Base-by-base conservation (phyloP, 2,888 invertebrate genomes). In the Andrena camellia region DNA sequence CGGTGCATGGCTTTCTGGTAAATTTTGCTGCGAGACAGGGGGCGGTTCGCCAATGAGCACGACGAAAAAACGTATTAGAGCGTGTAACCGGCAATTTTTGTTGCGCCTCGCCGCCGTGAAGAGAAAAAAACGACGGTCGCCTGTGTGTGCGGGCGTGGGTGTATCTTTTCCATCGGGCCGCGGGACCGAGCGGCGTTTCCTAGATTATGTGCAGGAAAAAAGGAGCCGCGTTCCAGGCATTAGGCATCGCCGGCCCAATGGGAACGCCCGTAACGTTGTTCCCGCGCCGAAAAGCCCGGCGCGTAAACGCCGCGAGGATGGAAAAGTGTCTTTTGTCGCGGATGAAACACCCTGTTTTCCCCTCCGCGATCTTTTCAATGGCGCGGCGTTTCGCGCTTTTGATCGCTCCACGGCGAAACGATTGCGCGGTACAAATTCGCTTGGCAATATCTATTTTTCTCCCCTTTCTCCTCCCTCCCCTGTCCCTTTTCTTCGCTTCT, bases 1-100 rank as follows among this genome's bases (percentile, higher is more conserved):
- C 87, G 85, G 76, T 83, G 86, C 86, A 86, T 81, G 86, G 86
- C 80, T 86, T 86, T 86, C 86, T 86, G 86, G 83, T 86, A 87
- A 87, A 87, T 87, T 87, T 87, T 83, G 85, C 85, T 77, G 85
- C 86, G 86, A 77, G 78, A 84, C 57, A 57, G 57, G 57, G 57
- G 57, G 78, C 33, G 86, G 86, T 78, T 78, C 86, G 80, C 86
- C 86, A 86, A 86, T 86, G 86, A 86, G 86, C 86, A 67, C 86
- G 87, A 73, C 82, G 81, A 86, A 82, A 86, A 86, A 86, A 81
- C 85, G 83, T 82, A 84, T 84, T 82, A 82, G 83, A 84, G 74
- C 83, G 83, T 84, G 82, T 84, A 84, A 84, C 83, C 69, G 78
- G 82, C 82, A 84, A 84, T 84, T 82, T 84, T 84, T 84, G 82